A percentile compares a stretch with the other conserved stretches of the same genome.
Evolutionary conservation across 2,888 invertebrate genomes (phyloP).

Genomic region (Cantharis lateralis): DNA sequence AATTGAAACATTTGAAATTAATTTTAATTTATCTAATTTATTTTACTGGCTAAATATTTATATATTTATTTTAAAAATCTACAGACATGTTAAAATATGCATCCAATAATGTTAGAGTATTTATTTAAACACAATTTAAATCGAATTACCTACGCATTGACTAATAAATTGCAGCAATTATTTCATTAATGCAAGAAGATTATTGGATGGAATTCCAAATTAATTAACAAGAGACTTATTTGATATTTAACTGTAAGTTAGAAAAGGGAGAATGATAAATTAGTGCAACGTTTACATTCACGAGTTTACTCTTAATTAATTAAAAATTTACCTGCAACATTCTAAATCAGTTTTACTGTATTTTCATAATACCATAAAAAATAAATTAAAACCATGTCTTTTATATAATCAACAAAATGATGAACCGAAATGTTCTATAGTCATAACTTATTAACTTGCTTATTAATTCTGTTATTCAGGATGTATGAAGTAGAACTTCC

Average conservation of each 20-base stretch:
- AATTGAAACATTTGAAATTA: no score
- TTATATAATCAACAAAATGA: neutral
- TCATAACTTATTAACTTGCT: neutral
- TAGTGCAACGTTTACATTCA: constrained; percentile 1
- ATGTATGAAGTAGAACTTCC: neutral
- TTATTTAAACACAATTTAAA: neutral
- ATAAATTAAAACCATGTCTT: neutral
- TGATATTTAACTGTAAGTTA: constrained; percentile 24
- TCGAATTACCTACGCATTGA: constrained; percentile 13
- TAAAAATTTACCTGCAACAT: neutral
- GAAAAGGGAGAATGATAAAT: constrained; percentile 1
- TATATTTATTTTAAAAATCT: neutral
- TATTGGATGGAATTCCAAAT: constrained; percentile 43
- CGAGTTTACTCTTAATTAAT: constrained; percentile 2
- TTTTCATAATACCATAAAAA: neutral
- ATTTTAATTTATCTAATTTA: no score
- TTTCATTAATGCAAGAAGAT: constrained; percentile 42
- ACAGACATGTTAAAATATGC: neutral
- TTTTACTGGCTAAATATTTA: no score
- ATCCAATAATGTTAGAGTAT: neutral
- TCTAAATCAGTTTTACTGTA: neutral
- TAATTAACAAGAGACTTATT: constrained; percentile 42
- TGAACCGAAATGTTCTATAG: neutral
- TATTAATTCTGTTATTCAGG: neutral
- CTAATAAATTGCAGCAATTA: constrained; percentile 42